These are phyloP conservation scores for Hydropsyche tenuis DNA, from an alignment of 1,140 invertebrate species.

Conservation along the genomic window DNA sequence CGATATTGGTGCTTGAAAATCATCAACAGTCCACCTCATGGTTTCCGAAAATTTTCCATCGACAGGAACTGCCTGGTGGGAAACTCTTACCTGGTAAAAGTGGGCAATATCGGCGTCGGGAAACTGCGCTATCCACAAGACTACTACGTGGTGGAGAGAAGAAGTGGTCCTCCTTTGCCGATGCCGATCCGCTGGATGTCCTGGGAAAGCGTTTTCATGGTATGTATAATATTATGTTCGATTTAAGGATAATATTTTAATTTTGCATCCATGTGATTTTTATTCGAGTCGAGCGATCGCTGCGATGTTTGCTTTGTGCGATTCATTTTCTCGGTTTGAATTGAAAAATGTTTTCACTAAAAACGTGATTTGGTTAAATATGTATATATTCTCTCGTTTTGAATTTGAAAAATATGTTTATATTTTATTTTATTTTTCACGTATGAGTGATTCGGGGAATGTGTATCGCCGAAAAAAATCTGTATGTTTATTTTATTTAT, in stretches of 20 bases:
- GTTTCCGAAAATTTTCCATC: not conserved
- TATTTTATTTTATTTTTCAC: too few species aligned
- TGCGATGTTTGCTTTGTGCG: too few species aligned
- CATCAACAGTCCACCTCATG: not conserved
- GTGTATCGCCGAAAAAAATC: too few species aligned
- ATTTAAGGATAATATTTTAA: not conserved
- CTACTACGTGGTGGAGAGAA: constrained; percentile 74
- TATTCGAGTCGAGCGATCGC: not conserved
- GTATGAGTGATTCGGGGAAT: too few species aligned
- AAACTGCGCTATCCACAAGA: constrained; percentile 73
- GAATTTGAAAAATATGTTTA: too few species aligned
- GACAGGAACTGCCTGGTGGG: constrained; percentile 85
- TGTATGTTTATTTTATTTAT: too few species aligned
- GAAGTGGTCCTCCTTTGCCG: constrained; percentile 59
- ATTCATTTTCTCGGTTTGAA: too few species aligned
- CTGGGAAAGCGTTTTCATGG: constrained; percentile 84
- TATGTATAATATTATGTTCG: constrained; percentile 58
- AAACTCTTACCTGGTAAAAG: constrained; percentile 78
- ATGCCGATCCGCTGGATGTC: constrained; percentile 81
- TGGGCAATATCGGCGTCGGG: constrained; percentile 80
- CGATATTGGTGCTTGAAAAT: not conserved
- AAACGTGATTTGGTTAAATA: too few species aligned
- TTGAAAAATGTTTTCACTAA: too few species aligned
- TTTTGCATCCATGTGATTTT: not conserved
- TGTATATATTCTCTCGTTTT: too few species aligned